phyloP scores from a whole-genome alignment of 1,140 invertebrate genomes.

The Callitettix versicolor region DNA sequence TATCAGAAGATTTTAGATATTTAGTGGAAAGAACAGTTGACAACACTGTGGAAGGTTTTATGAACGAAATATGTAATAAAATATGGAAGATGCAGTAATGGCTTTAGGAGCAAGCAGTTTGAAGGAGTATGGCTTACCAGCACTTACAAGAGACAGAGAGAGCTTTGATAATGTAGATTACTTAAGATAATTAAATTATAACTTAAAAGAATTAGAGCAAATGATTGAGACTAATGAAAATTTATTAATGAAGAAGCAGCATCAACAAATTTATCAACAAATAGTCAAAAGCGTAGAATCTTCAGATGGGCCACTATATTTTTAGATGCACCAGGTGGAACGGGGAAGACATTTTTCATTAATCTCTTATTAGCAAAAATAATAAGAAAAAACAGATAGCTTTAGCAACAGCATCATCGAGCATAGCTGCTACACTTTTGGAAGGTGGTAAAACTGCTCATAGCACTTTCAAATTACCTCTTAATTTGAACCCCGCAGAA shows the following conservation, averaged over 20 bases:
- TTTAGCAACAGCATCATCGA: slow-evolving; percentile 33
- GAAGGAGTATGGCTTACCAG: background rate
- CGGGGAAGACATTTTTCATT: slow-evolving; percentile 32
- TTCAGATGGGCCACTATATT: slow-evolving; percentile 20
- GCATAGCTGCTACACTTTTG: slow-evolving; percentile 36
- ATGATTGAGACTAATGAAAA: background rate
- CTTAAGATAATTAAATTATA: too few species aligned
- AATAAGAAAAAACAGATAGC: slow-evolving; percentile 23
- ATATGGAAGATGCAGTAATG: background rate
- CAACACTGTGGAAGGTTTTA: background rate
- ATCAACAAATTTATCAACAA: background rate
- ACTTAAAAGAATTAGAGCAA: too few species aligned
- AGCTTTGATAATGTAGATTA: background rate
- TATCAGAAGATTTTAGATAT: background rate
- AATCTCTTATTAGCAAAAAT: slow-evolving; percentile 25
- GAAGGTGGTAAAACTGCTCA: slow-evolving; percentile 32
- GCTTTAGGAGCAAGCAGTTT: too few species aligned
- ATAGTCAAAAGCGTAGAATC: background rate
- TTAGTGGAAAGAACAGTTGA: too few species aligned
- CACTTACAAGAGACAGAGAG: background rate
- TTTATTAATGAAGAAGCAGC: background rate
- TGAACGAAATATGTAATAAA: background rate
- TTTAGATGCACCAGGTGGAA: slow-evolving; percentile 27
- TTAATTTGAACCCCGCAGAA: slow-evolving; percentile 12
- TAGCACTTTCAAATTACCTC: slow-evolving; percentile 29